These are phyloP conservation scores for Bubo blakistoni DNA, from an alignment of 2,113 vertebrate species.

Conservation along the genomic window DNA sequence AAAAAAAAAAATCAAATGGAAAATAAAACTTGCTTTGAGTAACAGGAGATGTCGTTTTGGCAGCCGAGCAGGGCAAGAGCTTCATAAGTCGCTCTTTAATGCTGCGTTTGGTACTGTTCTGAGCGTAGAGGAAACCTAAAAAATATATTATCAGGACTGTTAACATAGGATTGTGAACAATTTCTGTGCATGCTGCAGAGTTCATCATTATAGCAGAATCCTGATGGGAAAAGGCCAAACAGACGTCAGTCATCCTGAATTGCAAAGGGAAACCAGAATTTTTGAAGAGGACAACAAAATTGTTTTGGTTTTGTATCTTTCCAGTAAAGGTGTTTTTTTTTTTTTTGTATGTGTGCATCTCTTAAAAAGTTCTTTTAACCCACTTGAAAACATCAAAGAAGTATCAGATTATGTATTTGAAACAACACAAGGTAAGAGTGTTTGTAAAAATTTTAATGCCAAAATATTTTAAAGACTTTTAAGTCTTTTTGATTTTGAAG, in stretches of 20 bases:
- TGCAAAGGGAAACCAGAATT: constrained; percentile 21
- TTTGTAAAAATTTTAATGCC: neutral
- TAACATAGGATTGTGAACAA: constrained; percentile 50
- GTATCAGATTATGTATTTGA: neutral
- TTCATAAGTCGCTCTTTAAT: constrained; percentile 92
- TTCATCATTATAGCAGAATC: neutral
- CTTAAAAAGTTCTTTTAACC: neutral
- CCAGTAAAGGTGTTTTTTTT: neutral
- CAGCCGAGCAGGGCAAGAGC: constrained; percentile 87
- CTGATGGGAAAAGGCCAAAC: neutral
- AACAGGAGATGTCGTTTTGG: constrained; percentile 85
- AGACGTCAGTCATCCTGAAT: neutral
- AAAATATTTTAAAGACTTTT: neutral
- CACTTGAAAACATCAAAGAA: neutral
- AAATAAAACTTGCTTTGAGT: constrained; percentile 91
- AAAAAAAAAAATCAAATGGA: constrained; percentile 26
- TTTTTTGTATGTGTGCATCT: neutral
- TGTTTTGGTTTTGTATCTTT: neutral
- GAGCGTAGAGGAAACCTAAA: constrained; percentile 88
- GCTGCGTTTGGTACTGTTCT: constrained; percentile 84
- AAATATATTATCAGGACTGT: constrained; percentile 79
- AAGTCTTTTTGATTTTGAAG: neutral
- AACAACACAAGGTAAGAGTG: neutral
- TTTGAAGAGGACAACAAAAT: constrained; percentile 31
- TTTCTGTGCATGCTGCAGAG: constrained; percentile 11